A percentile compares a stretch with the other conserved stretches of the same genome.
These are phyloP conservation scores for Latrodectus hesperus DNA, from an alignment of 2,888 invertebrate species.

Conservation along the genomic window DNA sequence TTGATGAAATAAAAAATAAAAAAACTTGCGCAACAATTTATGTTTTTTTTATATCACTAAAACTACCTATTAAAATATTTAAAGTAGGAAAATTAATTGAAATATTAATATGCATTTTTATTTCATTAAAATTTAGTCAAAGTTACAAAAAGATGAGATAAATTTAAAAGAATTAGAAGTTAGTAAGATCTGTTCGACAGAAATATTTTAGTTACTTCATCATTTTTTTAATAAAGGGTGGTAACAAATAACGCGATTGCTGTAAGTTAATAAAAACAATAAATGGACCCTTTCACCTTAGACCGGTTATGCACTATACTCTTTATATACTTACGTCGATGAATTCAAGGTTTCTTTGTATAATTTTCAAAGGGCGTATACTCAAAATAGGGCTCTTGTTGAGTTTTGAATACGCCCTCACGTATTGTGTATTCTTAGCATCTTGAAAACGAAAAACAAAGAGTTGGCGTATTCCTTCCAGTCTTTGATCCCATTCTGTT, in stretches of 20 bases:
- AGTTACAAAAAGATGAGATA: not conserved
- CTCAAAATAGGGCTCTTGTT: conserved; percentile 57
- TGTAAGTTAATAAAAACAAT: conserved; percentile 38
- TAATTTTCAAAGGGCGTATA: conserved; percentile 61
- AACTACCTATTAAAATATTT: no score
- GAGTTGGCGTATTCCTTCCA: conserved; percentile 28
- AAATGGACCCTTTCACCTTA: conserved; percentile 64
- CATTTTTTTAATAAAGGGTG: conserved; percentile 29
- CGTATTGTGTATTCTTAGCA: conserved; percentile 52
- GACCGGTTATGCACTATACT: conserved; percentile 21
- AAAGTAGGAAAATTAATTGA: no score
- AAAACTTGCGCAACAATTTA: no score
- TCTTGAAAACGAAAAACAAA: conserved; percentile 53
- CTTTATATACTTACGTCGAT: not conserved
- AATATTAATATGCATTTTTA: no score
- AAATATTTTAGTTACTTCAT: not conserved
- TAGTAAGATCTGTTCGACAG: not conserved
- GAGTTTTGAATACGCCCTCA: conserved; percentile 61
- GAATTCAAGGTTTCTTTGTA: conserved; percentile 51
- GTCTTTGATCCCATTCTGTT: conserved; percentile 55
- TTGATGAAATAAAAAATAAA: no score
- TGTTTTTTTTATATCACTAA: no score
- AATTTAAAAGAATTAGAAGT: not conserved
- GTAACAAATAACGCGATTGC: conserved; percentile 21
- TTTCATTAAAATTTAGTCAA: not conserved